Conservation (phyloP, 2,797 vertebrate species). For the Mionectes olivaceus region DNA sequence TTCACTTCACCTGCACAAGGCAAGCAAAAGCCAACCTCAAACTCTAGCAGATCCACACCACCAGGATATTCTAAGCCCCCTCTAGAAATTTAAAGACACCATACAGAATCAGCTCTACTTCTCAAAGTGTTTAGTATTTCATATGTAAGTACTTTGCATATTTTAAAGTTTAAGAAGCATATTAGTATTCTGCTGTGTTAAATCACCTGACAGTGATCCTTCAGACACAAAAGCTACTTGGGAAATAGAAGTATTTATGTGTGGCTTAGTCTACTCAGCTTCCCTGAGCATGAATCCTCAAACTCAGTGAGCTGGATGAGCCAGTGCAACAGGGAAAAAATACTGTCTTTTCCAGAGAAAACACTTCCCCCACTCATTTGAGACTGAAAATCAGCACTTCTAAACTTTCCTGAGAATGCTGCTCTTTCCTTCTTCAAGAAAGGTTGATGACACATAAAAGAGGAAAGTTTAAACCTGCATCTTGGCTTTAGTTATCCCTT, state of each 20-base stretch:
- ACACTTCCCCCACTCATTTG: rapidly evolving
- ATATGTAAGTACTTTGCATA: neutral
- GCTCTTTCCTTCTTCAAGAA: neutral
- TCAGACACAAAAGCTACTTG: neutral
- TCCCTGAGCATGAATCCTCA: neutral
- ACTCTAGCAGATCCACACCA: neutral
- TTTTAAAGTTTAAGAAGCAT: neutral
- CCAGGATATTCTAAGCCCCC: neutral
- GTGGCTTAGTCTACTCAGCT: neutral
- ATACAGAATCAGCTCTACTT: neutral
- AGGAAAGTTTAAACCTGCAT: neutral
- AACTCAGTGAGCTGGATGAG: neutral
- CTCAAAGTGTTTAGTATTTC: neutral
- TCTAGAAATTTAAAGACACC: neutral
- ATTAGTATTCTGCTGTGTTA: neutral
- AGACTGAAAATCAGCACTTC: neutral
- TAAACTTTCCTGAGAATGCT: neutral
- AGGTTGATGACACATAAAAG: neutral
- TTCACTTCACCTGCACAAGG: neutral
- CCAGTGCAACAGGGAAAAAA: neutral
- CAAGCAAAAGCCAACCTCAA: neutral
- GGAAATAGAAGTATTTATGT: neutral
- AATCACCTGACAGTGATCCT: neutral
- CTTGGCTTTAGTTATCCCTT: neutral
- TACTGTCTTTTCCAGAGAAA: neutral